A percentile compares a stretch with the other conserved stretches of the same genome.
Evolutionary conservation across 2,888 invertebrate species (phyloP).

Genomic region (Empis livida): DNA sequence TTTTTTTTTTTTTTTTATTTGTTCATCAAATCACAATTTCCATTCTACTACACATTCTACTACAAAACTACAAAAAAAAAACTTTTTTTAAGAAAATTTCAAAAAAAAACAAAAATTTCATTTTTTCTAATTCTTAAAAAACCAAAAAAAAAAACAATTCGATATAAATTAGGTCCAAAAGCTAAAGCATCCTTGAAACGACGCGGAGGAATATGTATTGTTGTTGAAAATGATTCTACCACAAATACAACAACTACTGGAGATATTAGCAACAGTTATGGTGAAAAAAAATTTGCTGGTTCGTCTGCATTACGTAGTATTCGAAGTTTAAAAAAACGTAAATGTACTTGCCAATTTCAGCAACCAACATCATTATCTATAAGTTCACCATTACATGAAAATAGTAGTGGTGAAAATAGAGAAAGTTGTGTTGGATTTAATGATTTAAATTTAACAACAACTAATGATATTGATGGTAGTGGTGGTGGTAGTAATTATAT

Average conservation of each 20-base stretch:
- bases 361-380: conserved; percentile 3
- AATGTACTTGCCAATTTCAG: conserved; percentile 9
- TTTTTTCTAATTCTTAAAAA: neutral
- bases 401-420: neutral
- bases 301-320: conserved; percentile 14
- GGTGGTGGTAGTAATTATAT: too few relatives aligned
- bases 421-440: neutral
- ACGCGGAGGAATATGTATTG: conserved; percentile 36
- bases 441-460: too few relatives aligned
- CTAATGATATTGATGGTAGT: neutral
- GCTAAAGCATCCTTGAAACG: conserved; percentile 32
- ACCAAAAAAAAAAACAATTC: too few relatives aligned
- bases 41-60: neutral
- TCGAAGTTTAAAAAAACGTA: conserved; percentile 11
- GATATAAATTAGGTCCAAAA: conserved; percentile 13
- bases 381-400: neutral
- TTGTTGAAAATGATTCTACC: conserved; percentile 29
- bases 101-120: too few relatives aligned
- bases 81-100: too few relatives aligned
- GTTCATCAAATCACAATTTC: neutral
- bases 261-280: neutral
- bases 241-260: conserved; percentile 5
- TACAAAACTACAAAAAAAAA: neutral
- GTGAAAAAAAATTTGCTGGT: conserved; percentile 5
- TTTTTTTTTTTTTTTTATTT: neutral